These are phyloP conservation scores for Sabatieria punctata DNA, from an alignment of 2,888 invertebrate genomes.

Conservation along the genomic window DNA sequence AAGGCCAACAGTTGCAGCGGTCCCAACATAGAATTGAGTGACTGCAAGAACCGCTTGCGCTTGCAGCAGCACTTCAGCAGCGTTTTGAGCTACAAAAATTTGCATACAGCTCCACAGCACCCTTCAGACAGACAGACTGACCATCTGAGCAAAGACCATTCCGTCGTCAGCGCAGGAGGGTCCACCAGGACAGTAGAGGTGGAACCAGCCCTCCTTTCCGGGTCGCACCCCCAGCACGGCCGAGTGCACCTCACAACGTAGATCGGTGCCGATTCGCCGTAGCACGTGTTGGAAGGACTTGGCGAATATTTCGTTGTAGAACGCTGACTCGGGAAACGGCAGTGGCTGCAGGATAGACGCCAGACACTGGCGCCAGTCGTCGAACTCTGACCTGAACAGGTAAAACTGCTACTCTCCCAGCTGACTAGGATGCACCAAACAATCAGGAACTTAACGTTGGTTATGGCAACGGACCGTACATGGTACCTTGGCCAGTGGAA, in stretches of 20 bases:
- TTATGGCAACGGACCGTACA: no score
- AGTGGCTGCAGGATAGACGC: constrained; percentile 58
- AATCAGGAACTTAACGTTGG: no score
- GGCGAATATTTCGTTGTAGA: not conserved
- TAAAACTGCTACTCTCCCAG: no score
- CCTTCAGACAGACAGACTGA: constrained; percentile 10
- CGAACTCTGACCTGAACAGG: constrained; percentile 52
- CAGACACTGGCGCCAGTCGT: constrained; percentile 56
- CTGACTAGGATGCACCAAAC: no score
- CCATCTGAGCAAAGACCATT: constrained; percentile 33
- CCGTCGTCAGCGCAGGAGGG: constrained; percentile 36
- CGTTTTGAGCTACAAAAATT: constrained; percentile 31
- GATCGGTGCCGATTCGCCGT: constrained; percentile 45
- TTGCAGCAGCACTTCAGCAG: constrained; percentile 52
- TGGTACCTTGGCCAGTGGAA: no score
- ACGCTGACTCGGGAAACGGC: constrained; percentile 46
- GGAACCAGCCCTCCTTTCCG: constrained; percentile 56
- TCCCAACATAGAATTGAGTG: constrained; percentile 49
- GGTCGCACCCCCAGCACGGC: constrained; percentile 50
- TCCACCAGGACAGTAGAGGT: constrained; percentile 52
- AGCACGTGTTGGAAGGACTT: constrained; percentile 40
- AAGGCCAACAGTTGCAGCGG: constrained; percentile 55
- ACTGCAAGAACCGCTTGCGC: constrained; percentile 50
- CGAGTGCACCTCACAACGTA: constrained; percentile 52
- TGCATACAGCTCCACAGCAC: not conserved